Conservation (phyloP, 2,888 invertebrate genomes). For the Macaria liturata region DNA sequence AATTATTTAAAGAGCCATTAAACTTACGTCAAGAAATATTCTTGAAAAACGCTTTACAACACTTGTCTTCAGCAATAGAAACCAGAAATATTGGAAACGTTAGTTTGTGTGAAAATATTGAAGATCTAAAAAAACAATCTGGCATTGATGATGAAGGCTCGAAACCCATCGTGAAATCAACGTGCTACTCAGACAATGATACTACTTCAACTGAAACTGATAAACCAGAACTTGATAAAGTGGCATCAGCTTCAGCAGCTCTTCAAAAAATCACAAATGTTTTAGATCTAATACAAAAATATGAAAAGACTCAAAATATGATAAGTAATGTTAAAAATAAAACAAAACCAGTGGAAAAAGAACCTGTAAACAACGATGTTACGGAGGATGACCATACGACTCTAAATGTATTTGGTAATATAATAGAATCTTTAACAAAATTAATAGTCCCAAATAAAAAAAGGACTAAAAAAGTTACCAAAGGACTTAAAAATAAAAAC, state of each 20-base stretch:
- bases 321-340: constrained; percentile 44
- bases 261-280: constrained; percentile 60
- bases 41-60: constrained; percentile 63
- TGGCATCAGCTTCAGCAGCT: constrained; percentile 43
- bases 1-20: constrained; percentile 71
- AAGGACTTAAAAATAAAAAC: constrained; percentile 46
- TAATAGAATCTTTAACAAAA: constrained; percentile 65
- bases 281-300: constrained; percentile 59
- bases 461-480: constrained; percentile 43
- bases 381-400: constrained; percentile 46
- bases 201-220: constrained; percentile 1
- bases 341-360: constrained; percentile 16
- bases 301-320: constrained; percentile 54
- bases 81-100: constrained; percentile 55
- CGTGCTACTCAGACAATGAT: background rate
- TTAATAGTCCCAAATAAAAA: constrained; percentile 57
- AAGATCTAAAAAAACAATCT: constrained; percentile 38
- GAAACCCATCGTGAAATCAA: background rate
- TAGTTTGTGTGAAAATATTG: constrained; percentile 59
- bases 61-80: constrained; percentile 59
- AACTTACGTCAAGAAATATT: constrained; percentile 67
- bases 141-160: background rate
- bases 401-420: constrained; percentile 56
- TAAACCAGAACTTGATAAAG: background rate
- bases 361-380: constrained; percentile 16